Conservation (phyloP, 1,140 invertebrate genomes). For the Drosophila baimaii region DNA sequence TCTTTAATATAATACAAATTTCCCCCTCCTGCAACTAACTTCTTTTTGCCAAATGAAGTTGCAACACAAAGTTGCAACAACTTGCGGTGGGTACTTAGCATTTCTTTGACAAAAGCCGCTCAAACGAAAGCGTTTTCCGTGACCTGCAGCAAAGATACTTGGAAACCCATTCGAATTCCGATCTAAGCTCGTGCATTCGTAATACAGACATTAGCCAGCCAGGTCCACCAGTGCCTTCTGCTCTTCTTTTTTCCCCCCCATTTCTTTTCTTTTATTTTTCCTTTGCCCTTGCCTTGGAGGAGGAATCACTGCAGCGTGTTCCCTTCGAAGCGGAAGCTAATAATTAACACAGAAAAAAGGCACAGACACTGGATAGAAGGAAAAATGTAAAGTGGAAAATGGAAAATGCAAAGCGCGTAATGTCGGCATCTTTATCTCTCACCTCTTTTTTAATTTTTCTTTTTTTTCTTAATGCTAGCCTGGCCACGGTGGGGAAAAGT, state of each 20-base stretch:
- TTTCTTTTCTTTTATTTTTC: neutral
- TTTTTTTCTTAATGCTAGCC: constrained; percentile 3
- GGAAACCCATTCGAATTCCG: constrained; percentile 36
- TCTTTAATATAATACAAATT: too few species aligned
- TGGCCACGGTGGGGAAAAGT: constrained; percentile 28
- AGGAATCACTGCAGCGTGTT: constrained; percentile 28
- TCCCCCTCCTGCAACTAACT: neutral
- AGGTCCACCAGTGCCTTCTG: neutral
- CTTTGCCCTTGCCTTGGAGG: constrained; percentile 10
- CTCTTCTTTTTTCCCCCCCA: neutral
- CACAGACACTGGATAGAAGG: constrained; percentile 34
- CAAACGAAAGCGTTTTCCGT: constrained; percentile 8
- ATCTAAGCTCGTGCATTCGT: constrained; percentile 42
- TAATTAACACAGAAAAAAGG: constrained; percentile 71
- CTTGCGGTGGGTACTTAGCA: constrained; percentile 4
- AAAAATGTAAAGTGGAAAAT: constrained; percentile 57
- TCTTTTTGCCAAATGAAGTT: neutral
- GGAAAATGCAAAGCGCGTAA: constrained; percentile 66
- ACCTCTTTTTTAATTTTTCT: constrained; percentile 19
- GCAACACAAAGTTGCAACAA: neutral
- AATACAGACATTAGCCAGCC: constrained; percentile 50
- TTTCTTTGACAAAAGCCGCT: constrained; percentile 22
- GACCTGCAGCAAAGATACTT: constrained; percentile 15
- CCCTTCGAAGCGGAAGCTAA: constrained; percentile 67
- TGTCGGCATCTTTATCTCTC: constrained; percentile 65